Conservation (phyloP, 1,140 invertebrate species). For the Drosophila athabasca region DNA sequence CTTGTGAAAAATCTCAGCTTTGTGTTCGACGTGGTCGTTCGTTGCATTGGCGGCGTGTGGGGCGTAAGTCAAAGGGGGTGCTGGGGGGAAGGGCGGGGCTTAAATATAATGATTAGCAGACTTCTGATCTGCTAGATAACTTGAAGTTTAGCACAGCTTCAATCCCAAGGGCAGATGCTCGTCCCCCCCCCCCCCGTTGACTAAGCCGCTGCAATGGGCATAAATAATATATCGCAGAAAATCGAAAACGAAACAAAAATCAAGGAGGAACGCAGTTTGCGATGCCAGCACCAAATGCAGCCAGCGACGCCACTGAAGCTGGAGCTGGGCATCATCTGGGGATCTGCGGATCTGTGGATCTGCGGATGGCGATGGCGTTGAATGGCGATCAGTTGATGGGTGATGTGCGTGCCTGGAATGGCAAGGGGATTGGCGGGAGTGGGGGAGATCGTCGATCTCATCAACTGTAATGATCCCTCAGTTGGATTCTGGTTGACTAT, state of each 20-base stretch:
- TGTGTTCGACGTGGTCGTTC: conserved; percentile 35
- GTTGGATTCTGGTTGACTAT: conserved; percentile 29
- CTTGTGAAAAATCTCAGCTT: conserved; percentile 79
- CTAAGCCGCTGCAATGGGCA: conserved; percentile 33
- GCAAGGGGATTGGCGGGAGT: conserved; percentile 26
- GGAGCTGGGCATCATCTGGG: conserved; percentile 32
- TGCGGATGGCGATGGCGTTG: conserved; percentile 34
- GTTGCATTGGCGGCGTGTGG: not conserved
- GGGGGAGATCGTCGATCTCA: not conserved
- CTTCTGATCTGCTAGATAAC: not conserved
- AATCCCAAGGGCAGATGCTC: no score
- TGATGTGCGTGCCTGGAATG: conserved; percentile 54
- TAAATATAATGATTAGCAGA: not conserved
- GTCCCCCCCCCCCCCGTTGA: not conserved
- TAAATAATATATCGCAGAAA: conserved; percentile 73
- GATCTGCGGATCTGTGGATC: conserved; percentile 2
- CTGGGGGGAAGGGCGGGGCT: not conserved
- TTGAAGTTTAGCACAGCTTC: no score
- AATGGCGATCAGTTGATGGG: conserved; percentile 46
- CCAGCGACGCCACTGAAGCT: conserved; percentile 43
- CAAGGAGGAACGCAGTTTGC: conserved; percentile 66
- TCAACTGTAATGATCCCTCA: conserved; percentile 14
- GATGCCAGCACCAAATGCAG: conserved; percentile 71
- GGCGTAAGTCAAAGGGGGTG: not conserved
- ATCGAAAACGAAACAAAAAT: conserved; percentile 54